A percentile compares a stretch with the other conserved stretches of the same genome.
These are phyloP conservation scores for Verasper variegatus DNA, from an alignment of 2,113 vertebrate genomes.

Conservation along the genomic window DNA sequence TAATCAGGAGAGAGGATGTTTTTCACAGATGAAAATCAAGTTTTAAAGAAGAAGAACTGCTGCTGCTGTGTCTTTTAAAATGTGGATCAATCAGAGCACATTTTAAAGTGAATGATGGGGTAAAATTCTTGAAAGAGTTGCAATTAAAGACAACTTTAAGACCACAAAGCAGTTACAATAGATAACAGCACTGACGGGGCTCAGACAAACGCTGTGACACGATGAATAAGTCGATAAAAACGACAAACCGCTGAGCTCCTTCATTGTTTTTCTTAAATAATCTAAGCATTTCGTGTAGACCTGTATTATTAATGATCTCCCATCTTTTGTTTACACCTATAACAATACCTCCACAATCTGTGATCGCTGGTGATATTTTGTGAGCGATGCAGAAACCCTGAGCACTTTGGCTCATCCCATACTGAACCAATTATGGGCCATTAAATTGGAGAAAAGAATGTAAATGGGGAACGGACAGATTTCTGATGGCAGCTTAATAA, in stretches of 20 bases:
- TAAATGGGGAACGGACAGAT: constrained; percentile 33
- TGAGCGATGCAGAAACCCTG: constrained; percentile 55
- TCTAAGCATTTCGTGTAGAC: constrained; percentile 34
- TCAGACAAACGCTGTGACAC: constrained; percentile 19
- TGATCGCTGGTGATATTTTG: constrained; percentile 60
- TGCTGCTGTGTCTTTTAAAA: neutral
- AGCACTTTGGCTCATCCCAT: constrained; percentile 60
- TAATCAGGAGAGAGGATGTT: too few relatives aligned
- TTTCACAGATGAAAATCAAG: too few relatives aligned
- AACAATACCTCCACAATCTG: constrained; percentile 55
- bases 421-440: constrained; percentile 71
- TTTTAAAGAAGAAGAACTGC: neutral
- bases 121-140: constrained; percentile 1
- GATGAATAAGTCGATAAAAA: constrained; percentile 27
- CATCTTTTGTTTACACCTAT: constrained; percentile 62
- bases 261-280: neutral
- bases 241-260: constrained; percentile 8
- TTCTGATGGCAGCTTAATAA: constrained; percentile 54
- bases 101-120: constrained; percentile 19
- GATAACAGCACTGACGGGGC: constrained; percentile 21
- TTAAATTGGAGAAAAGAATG: constrained; percentile 60
- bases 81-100: constrained; percentile 1
- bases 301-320: constrained; percentile 69
- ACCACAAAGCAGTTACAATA: constrained; percentile 16
- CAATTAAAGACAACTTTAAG: constrained; percentile 20